A percentile compares a stretch with the other conserved stretches of the same genome.
These are phyloP conservation scores for Itoplectis maculator DNA, from an alignment of 2,888 invertebrate genomes.

Conservation along the genomic window DNA sequence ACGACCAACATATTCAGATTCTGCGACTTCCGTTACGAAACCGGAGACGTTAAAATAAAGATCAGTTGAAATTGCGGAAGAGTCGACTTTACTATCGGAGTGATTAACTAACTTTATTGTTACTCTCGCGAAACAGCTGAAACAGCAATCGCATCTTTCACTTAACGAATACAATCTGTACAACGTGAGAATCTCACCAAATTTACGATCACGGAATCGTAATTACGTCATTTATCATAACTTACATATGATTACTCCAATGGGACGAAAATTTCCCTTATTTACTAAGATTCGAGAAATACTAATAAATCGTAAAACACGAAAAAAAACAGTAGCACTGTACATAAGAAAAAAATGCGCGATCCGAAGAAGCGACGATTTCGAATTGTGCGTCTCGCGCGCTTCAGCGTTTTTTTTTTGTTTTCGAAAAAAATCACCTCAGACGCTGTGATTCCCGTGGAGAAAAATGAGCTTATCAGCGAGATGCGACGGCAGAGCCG, in stretches of 20 bases:
- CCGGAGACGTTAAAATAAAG: too few relatives aligned
- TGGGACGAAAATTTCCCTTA: not conserved
- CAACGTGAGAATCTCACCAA: not conserved
- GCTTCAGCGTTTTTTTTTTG: not conserved
- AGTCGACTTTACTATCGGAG: not conserved
- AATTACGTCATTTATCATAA: not conserved
- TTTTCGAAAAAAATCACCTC: constrained; percentile 35
- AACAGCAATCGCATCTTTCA: not conserved
- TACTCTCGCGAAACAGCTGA: not conserved
- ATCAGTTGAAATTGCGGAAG: not conserved
- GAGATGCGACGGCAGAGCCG: constrained; percentile 82
- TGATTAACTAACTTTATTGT: not conserved
- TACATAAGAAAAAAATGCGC: too few relatives aligned
- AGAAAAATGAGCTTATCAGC: constrained; percentile 83
- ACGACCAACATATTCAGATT: not conserved
- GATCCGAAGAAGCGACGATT: too few relatives aligned
- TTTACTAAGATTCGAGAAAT: constrained; percentile 4
- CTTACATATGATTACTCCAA: not conserved
- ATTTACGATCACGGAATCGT: not conserved
- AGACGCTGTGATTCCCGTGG: constrained; percentile 81
- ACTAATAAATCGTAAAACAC: not conserved
- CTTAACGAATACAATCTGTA: constrained; percentile 11
- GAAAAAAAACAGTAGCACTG: not conserved
- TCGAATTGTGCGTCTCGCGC: not conserved
- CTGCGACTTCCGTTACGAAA: not conserved